A percentile compares a stretch with the other conserved stretches of the same genome.
Conservation (phyloP, 2,888 invertebrate species). For the Lomographa bimaculata region DNA sequence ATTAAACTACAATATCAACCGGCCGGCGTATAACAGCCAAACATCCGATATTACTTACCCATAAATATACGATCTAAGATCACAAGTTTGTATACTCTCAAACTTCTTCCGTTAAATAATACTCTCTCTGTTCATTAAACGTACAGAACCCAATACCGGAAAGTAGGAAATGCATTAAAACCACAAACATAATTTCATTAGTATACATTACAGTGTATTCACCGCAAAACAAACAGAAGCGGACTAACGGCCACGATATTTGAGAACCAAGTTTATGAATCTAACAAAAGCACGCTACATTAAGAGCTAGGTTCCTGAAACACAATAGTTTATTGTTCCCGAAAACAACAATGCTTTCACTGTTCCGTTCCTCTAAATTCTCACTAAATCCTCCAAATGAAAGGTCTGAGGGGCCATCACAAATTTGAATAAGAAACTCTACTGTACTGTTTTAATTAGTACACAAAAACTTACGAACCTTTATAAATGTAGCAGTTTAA, state of each 20-base stretch:
- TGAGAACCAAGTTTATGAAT: constrained; percentile 39
- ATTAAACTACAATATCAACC: too few species aligned
- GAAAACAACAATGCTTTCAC: constrained; percentile 58
- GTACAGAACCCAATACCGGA: not conserved
- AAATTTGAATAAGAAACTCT: constrained; percentile 63
- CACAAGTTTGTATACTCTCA: too few species aligned
- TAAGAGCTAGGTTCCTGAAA: constrained; percentile 52
- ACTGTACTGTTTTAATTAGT: constrained; percentile 64
- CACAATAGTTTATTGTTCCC: constrained; percentile 72
- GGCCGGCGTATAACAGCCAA: too few species aligned
- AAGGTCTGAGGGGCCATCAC: constrained; percentile 60
- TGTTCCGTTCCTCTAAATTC: constrained; percentile 67
- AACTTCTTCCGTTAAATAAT: too few species aligned
- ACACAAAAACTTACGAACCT: constrained; percentile 54
- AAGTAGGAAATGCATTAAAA: constrained; percentile 6
- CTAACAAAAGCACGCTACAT: constrained; percentile 51
- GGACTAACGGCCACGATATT: constrained; percentile 34
- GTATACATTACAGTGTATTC: constrained; percentile 27
- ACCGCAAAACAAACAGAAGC: constrained; percentile 31
- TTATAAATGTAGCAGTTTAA: constrained; percentile 24
- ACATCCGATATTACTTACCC: too few species aligned
- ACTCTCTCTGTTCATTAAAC: too few species aligned
- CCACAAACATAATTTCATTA: constrained; percentile 29
- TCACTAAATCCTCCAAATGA: constrained; percentile 66
- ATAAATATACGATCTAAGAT: too few species aligned